phyloP scores from a whole-genome alignment of 53 echinoderm and acorn worm species.

The Patiria pectinifera region DNA sequence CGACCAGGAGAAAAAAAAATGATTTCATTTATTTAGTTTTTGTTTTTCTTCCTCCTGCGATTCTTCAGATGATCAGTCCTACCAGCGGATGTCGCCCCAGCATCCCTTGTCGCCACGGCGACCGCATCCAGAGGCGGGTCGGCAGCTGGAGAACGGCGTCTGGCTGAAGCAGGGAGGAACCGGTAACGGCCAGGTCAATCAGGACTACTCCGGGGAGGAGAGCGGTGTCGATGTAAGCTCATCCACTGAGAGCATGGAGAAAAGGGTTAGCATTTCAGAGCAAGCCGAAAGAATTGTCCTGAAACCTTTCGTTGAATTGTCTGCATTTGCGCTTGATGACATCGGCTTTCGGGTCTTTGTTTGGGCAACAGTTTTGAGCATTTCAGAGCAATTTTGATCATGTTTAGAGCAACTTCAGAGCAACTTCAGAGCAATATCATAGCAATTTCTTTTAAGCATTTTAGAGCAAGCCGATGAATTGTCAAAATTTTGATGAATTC shows the following conservation, averaged over 20 bases:
- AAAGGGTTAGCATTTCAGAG: slow-evolving; percentile 63
- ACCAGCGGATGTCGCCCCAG: slow-evolving; percentile 49
- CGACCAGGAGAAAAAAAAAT: neutral
- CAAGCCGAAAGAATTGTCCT: neutral
- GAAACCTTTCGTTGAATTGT: neutral
- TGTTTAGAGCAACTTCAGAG: too few relatives aligned
- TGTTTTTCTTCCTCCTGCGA: neutral
- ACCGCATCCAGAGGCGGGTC: slow-evolving; percentile 29
- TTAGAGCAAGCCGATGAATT: too few relatives aligned
- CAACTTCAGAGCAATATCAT: too few relatives aligned
- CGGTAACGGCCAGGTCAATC: slow-evolving; percentile 28
- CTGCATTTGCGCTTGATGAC: neutral
- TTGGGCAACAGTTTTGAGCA: neutral
- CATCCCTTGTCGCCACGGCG: slow-evolving; percentile 59
- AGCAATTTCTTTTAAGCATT: too few relatives aligned
- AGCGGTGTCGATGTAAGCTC: slow-evolving; percentile 90
- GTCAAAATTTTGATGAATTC: too few relatives aligned
- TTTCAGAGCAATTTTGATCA: too few relatives aligned
- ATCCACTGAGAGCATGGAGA: slow-evolving; percentile 87
- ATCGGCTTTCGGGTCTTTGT: neutral
- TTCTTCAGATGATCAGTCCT: slow-evolving; percentile 38
- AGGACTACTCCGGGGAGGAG: slow-evolving; percentile 77
- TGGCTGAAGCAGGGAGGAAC: slow-evolving; percentile 55
- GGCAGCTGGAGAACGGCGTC: slow-evolving; percentile 52
- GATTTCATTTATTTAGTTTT: neutral